Evolutionary conservation across 30 jellyfish, hydroid and myxozoan genomes (phyloP), one percentile per base, ranked within the genome.

Genomic region (Hydractinia symbiolongicarpus): DNA sequence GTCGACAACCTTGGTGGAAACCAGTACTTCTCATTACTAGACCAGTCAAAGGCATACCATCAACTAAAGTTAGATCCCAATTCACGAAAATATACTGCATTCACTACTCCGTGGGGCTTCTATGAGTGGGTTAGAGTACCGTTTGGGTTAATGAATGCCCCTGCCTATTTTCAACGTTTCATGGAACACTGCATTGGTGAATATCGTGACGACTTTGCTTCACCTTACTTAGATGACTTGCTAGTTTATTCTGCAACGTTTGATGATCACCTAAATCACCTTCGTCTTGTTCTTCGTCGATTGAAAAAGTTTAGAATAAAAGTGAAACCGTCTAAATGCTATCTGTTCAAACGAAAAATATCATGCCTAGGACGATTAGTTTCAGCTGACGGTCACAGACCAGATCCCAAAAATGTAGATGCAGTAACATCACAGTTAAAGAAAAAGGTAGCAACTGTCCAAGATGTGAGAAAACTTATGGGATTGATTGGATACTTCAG

Each of bases 51-150:
- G 55, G 88, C 88, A 60, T 81, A 81, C 77, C 87, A 81, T 51
- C 87, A 81, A 69, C 77, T 79, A 11, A 66, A 10, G 53, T 52
- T 83, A 20, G 61, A 54, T 17, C 71, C 61, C 55, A 87, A 83
- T 40, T 77, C 85, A 16, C 83, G 83, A 15, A 16, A 76, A n/a
- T 16, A 50, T 14, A 76, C 89, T 76, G 91, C 77, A 8, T 73
- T 76, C 58, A 58, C 54, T 16, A 83, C 91, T 50, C 91, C 91
- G 40, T 75, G 82, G 90, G 92, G 71, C 44, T 83, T 83, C 82
- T 83, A 49, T 55, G 77, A 79, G 53, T 58, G 69, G 69, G 17
- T 58, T 58, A 16, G 69, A 16, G 79, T n/a, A n/a, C 50, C 79
- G 55, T 20, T 68, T 68, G 79, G 51, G 50, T 68, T 68, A 14